Base-by-base conservation (phyloP, 2,888 invertebrate species). In the Clivina fossor region DNA sequence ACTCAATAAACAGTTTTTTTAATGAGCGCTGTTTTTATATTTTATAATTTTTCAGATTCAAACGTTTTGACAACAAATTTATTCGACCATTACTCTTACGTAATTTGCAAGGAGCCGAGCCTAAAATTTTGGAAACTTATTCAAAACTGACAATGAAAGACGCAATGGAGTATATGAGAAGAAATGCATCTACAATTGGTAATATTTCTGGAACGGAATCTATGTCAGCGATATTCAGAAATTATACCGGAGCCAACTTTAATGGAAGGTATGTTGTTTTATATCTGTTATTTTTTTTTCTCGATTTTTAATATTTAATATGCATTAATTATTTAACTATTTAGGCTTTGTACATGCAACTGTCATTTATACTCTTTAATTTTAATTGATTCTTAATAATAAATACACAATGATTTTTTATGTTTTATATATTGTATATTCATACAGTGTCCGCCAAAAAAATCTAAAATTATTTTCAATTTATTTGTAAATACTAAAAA, bases 91-190 rank as follows among this genome's bases (percentile, higher is more conserved):
- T 90, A 68, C 76, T 96, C 64, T 80, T 93, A 62, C 82, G 93
- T 64, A 88, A 93, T 74, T 84, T 88, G 70, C 88, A 88, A 80
- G 91, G 92, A 58, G 88, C 87, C 41, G 93, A 93, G 69, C 94
- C 93, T 50, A 94, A 94, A 73, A 93, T 95, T 65, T 79, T 95
- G 67, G 93, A 95, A 74, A 94, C 95, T 0, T 93, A 93, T 74
- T 93, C 93, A 2, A 93, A 93, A 70, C 75, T 95, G 64, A 92
- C 93, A 16, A 91, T 94, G 89, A 85, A 86, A 66, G 96, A 96
- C 72, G 96, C 94, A 9, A 87, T 94, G 80, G 91, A 93, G 67
- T 90, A 90, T 65, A 92, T 93, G 84, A 82, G 89, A 64, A 81
- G 91, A 59, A 92, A 90, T 73, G 90, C 90, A 7, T 90, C 90